Conservation (phyloP, 2,113 vertebrate species). For the Festucalex cinctus region DNA sequence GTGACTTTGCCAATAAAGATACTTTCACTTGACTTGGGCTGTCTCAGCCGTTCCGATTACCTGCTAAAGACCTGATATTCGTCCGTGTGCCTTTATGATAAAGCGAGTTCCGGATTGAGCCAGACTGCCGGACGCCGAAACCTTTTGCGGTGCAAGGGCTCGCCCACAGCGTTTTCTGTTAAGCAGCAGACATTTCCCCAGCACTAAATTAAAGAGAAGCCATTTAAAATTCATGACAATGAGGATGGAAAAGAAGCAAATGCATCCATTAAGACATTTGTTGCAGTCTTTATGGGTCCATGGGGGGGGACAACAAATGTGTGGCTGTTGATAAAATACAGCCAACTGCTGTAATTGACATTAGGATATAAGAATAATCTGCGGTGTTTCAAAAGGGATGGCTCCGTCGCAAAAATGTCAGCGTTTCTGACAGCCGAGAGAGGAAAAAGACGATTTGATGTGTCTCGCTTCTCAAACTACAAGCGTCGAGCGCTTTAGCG, state of each 20-base stretch:
- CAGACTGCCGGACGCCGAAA: not conserved
- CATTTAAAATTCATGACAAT: conserved; percentile 50
- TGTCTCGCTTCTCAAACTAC: conserved; percentile 30
- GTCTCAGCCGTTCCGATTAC: conserved; percentile 40
- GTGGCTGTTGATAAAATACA: conserved; percentile 15
- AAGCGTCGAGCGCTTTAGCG: conserved; percentile 36
- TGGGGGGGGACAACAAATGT: conserved; percentile 4
- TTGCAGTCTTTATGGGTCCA: conserved; percentile 29
- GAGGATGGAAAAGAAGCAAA: conserved; percentile 35
- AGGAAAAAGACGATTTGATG: conserved; percentile 30
- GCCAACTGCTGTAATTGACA: conserved; percentile 26
- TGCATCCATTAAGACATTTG: conserved; percentile 51
- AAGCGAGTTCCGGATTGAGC: conserved; percentile 22
- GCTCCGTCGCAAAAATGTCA: conserved; percentile 20
- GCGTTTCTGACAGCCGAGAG: conserved; percentile 9
- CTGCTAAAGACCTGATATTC: conserved; percentile 44
- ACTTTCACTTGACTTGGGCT: conserved; percentile 26
- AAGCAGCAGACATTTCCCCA: conserved; percentile 42
- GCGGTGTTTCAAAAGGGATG: conserved; percentile 21
- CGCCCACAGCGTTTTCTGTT: conserved; percentile 27
- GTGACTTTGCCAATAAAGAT: conserved; percentile 43
- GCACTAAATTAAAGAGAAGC: conserved; percentile 55
- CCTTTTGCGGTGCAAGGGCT: conserved; percentile 18
- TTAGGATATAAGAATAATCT: conserved; percentile 25
- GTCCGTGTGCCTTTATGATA: conserved; percentile 13